phyloP scores from a whole-genome alignment of 2,113 vertebrate species.

The Asarcornis scutulata region DNA sequence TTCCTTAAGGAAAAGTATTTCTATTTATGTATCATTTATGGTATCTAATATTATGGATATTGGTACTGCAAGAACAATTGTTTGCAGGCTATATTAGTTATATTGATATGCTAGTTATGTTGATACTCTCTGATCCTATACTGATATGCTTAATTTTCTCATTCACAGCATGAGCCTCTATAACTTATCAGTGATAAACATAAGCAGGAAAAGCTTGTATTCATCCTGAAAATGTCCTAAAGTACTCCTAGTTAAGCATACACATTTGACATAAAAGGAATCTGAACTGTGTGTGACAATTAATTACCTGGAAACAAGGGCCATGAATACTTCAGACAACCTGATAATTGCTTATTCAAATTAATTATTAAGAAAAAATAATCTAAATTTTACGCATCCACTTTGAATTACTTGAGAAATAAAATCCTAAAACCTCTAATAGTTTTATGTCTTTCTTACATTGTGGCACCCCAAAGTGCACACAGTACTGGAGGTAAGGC shows the following conservation, averaged over 20 bases:
- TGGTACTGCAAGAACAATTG: neutral
- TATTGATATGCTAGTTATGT: neutral
- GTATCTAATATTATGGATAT: neutral
- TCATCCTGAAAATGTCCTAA: neutral
- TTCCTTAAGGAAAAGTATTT: neutral
- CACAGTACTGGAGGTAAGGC: too few species aligned
- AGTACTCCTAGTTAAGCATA: neutral
- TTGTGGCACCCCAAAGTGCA: too few species aligned
- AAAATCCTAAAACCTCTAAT: neutral
- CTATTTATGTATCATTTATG: neutral
- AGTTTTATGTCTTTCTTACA: too few species aligned
- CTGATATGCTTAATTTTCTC: neutral
- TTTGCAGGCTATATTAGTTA: neutral
- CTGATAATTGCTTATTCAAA: constrained; percentile 17
- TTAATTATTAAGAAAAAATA: neutral
- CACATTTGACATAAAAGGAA: neutral
- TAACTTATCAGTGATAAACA: neutral
- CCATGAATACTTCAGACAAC: constrained; percentile 4
- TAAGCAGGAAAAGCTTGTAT: neutral
- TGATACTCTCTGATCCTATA: neutral
- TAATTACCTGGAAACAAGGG: constrained; percentile 38
- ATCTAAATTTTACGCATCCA: neutral
- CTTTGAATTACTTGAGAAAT: neutral
- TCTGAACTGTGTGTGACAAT: neutral
- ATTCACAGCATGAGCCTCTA: accelerated